Conservation (phyloP, 2,797 vertebrate species). For the Acipenser transmontanus region DNA sequence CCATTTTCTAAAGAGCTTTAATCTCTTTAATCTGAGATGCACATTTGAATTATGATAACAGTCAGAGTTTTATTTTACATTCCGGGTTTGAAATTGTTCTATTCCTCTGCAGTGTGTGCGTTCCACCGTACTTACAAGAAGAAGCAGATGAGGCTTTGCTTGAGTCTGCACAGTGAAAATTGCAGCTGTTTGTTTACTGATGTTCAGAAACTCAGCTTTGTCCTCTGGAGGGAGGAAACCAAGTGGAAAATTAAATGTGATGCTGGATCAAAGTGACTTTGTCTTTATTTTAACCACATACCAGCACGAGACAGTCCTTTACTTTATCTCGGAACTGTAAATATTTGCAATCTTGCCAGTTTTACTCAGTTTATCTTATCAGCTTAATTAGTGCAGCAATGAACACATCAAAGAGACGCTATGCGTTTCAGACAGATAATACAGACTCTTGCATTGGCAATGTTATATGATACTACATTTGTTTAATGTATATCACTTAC, state of each 20-base stretch:
- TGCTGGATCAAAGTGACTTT: conserved; percentile 8
- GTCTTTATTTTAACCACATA: neutral
- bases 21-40: too few relatives aligned
- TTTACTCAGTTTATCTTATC: conserved; percentile 2
- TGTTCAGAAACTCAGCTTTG: conserved; percentile 27
- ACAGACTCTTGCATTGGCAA: too few relatives aligned
- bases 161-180: neutral
- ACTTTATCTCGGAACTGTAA: neutral
- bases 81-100: neutral
- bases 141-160: neutral
- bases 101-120: neutral
- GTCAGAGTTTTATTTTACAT: too few relatives aligned
- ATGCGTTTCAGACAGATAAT: too few relatives aligned
- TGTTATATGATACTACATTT: too few relatives aligned
- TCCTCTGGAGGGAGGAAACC: conserved; percentile 31
- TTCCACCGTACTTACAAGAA: neutral
- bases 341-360: conserved; percentile 2
- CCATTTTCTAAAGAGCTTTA: too few relatives aligned
- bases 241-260: conserved; percentile 36
- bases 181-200: conserved; percentile 35
- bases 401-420: neutral
- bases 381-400: conserved; percentile 29
- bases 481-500: too few relatives aligned
- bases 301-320: neutral
- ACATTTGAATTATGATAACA: too few relatives aligned